Conservation (phyloP, 1,140 invertebrate species). For the Heliconius hermathena region DNA sequence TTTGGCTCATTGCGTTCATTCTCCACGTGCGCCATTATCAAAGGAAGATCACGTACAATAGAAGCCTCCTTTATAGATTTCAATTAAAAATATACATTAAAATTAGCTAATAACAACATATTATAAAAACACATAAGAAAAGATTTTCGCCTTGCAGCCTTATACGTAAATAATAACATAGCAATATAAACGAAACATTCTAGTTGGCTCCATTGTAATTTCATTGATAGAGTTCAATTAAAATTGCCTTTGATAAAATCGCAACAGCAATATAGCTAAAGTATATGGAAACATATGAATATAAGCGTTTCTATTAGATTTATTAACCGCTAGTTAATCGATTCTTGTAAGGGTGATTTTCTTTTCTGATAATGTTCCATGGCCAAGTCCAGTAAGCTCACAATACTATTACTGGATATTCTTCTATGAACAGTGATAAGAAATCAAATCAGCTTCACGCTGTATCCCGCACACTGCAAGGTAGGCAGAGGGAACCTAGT, state of each 20-base stretch:
- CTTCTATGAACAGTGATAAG: too few relatives aligned
- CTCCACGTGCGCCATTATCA: background rate
- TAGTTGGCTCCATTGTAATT: background rate
- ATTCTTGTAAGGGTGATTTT: background rate
- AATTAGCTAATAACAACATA: background rate
- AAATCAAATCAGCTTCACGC: too few relatives aligned
- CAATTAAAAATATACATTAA: background rate
- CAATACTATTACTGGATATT: background rate
- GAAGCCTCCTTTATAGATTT: background rate
- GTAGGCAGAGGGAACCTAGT: too few relatives aligned
- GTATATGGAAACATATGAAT: background rate
- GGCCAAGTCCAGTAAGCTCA: background rate
- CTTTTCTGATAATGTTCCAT: background rate
- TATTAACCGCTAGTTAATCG: background rate
- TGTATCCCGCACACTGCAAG: too few relatives aligned
- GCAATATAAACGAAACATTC: background rate
- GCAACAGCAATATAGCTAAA: conserved; percentile 7
- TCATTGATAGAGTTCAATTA: conserved; percentile 6
- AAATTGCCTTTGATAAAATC: background rate
- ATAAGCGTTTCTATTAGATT: background rate
- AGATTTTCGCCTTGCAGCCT: background rate
- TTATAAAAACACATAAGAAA: background rate
- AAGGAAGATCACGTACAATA: too few relatives aligned
- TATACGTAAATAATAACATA: background rate
- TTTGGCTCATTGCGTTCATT: background rate